Conservation (phyloP, 1,140 invertebrate species). For the Ridgeia piscesae region DNA sequence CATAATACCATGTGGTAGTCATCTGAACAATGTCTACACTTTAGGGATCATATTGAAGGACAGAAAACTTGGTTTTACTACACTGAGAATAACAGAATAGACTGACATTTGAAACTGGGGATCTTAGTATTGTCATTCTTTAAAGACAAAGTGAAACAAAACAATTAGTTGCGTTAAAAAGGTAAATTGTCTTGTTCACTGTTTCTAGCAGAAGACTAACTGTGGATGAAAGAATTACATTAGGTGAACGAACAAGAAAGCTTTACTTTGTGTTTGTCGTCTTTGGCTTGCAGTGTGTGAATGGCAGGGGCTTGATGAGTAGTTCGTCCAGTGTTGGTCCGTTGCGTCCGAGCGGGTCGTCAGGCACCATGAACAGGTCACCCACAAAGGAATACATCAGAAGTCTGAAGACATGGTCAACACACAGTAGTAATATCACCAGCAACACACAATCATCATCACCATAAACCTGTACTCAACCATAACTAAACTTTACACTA, state of each 20-base stretch:
- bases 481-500: too few relatives aligned
- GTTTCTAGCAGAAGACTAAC: background rate
- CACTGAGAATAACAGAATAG: too few relatives aligned
- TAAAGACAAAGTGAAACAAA: too few relatives aligned
- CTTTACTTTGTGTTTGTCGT: background rate
- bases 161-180: too few relatives aligned
- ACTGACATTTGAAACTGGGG: too few relatives aligned
- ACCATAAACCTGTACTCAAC: too few relatives aligned
- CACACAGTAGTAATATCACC: background rate
- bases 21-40: background rate
- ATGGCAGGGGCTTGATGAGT: background rate
- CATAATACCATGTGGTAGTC: background rate
- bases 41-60: background rate
- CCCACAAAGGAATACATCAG: constrained; percentile 52
- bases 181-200: too few relatives aligned
- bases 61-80: background rate
- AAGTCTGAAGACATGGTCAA: constrained; percentile 38
- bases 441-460: too few relatives aligned
- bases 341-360: background rate
- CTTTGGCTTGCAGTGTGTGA: background rate
- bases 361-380: constrained; percentile 62
- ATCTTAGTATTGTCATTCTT: too few relatives aligned
- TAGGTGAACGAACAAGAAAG: background rate
- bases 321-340: background rate
- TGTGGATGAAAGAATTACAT: background rate